Evolutionary conservation across 2,888 invertebrate genomes (phyloP), one percentile per base, ranked within the genome.

Genomic region (Elmis aenea): DNA sequence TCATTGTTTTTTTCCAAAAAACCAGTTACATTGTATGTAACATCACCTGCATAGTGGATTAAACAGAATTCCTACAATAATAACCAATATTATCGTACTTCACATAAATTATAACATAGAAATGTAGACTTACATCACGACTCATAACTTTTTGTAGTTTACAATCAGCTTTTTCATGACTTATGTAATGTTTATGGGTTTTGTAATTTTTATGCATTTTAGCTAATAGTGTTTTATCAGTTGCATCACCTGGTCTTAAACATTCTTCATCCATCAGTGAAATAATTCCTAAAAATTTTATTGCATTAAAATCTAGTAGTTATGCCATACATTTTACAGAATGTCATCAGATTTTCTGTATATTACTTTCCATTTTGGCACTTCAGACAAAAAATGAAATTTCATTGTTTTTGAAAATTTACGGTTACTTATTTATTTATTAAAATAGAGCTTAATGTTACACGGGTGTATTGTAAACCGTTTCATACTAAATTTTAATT

Each of bases 1-100:
- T 94, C 93, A 66, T 92, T 94, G 72, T 94, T 94, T 70, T 94
- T 94, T 64, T 94, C 93, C 39, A 94, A 68, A 70, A 94, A 94
- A 0, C 88, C 85, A 42, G 76, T 75, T 0, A 91, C 82, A 57
- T 80, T 87, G 73, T 94, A 94, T 0, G 89, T 91, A 14, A 94
- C 94, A 57, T 89, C 85, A 1, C 94, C 94, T 2, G 94, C 94
- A 67, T 93, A 94, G 70, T 94, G 94, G 10, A 85, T 76, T 42
- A 94, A 70, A 51, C 86, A 81, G 69, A 94, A 94, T 68, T 93
- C 92, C 84, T 89, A 58, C 6, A 68, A 66, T 52, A 25, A 32
- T n/a, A n/a, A n/a, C 12, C 15, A 20, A 15, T 11, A 14, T 9
- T 23, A 4, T 13, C n/a, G 18, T 18, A 18, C 18, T 18, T 8